Evolutionary conservation across 2,888 invertebrate genomes (phyloP).

Genomic region (Lottia gigantea): DNA sequence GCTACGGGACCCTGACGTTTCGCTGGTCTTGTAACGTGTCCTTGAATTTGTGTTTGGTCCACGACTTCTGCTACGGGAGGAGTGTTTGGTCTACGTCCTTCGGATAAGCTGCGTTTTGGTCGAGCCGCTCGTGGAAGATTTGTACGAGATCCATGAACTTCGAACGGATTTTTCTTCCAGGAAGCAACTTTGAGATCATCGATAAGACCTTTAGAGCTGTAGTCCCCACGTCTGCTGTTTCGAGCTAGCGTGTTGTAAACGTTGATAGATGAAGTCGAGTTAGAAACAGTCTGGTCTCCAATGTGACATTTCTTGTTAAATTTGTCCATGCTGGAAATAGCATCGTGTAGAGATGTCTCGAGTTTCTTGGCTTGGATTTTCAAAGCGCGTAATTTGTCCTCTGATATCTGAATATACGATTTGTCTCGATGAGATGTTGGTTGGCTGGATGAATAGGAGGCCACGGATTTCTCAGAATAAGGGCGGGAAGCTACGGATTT

Average conservation of each 20-base stretch:
- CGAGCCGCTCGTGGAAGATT: constrained; percentile 12
- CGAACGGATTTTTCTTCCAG: constrained; percentile 14
- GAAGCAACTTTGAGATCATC: not conserved
- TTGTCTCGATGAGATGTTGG: constrained; percentile 9
- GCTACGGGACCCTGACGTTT: constrained; percentile 50
- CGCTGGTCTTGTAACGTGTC: constrained; percentile 11
- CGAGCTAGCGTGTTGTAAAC: not conserved
- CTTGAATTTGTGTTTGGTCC: constrained; percentile 1
- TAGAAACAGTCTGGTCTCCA: not conserved
- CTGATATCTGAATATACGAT: constrained; percentile 45
- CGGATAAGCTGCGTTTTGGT: not conserved
- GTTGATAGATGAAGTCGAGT: not conserved
- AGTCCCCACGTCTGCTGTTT: not conserved
- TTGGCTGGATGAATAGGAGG: constrained; percentile 14
- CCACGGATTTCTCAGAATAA: not conserved
- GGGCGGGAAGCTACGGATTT: not conserved
- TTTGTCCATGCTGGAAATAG: constrained; percentile 49
- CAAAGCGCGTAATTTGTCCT: constrained; percentile 47
- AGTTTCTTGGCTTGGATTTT: constrained; percentile 52
- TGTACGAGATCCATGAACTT: constrained; percentile 12
- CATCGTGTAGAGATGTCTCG: constrained; percentile 52
- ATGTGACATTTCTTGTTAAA: constrained; percentile 34
- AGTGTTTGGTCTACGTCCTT: not conserved
- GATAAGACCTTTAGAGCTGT: not conserved
- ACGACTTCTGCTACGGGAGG: constrained; percentile 10